phyloP scores from a whole-genome alignment of 2,113 vertebrate genomes.

The Aegithalos caudatus region DNA sequence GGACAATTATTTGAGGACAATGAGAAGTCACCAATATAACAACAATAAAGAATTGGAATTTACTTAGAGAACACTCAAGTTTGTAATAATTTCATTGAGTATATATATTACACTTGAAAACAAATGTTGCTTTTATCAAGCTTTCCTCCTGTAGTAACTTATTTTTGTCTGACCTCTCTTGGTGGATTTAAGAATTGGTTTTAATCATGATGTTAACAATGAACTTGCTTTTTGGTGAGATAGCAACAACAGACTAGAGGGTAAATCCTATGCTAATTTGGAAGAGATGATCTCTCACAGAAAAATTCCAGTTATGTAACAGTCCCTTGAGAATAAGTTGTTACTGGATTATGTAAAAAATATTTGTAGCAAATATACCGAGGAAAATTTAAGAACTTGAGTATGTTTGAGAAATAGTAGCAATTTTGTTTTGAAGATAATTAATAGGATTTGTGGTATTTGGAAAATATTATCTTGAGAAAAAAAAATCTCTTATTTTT shows the following conservation, averaged over 20 bases:
- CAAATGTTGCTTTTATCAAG: neutral
- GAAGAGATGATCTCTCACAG: neutral
- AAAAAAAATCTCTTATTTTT: neutral
- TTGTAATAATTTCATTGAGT: neutral
- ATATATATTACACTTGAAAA: neutral
- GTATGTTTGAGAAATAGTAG: neutral
- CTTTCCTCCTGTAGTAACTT: neutral
- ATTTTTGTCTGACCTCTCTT: conserved; percentile 27
- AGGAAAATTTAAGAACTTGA: neutral
- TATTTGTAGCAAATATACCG: neutral
- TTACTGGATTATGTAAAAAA: neutral
- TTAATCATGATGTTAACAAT: neutral
- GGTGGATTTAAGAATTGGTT: conserved; percentile 6
- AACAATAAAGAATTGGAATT: neutral
- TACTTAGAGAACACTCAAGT: neutral
- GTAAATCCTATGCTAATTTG: neutral
- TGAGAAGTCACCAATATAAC: neutral
- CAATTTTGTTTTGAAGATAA: neutral
- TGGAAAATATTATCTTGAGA: neutral
- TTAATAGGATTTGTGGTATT: neutral
- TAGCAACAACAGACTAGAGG: neutral
- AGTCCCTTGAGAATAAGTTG: neutral
- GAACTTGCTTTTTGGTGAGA: neutral
- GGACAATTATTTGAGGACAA: neutral
- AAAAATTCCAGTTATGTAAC: neutral